These are phyloP conservation scores for Drosophila setifemur DNA, from an alignment of 1,140 invertebrate species.

Conservation along the genomic window DNA sequence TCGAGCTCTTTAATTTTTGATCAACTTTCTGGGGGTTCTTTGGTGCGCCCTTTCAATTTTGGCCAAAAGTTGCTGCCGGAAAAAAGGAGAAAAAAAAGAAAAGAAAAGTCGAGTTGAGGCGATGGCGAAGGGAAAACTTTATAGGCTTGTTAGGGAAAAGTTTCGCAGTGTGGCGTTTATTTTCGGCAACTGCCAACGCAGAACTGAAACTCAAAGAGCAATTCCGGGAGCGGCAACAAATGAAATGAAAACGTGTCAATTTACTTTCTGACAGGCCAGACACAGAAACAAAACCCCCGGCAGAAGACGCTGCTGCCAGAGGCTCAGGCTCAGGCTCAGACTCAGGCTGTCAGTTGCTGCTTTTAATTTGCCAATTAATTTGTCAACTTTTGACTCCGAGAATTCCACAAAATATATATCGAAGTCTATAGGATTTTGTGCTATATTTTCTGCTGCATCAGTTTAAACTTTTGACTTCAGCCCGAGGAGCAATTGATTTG, in stretches of 20 bases:
- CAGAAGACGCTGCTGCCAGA: not conserved
- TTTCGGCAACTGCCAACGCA: slow-evolving; percentile 20
- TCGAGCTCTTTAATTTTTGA: slow-evolving; percentile 55
- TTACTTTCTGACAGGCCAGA: slow-evolving; percentile 49
- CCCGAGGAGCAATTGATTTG: slow-evolving; percentile 15
- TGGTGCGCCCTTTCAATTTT: slow-evolving; percentile 10
- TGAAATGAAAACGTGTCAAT: slow-evolving; percentile 67
- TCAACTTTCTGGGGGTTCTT: slow-evolving; percentile 14
- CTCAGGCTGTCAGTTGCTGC: slow-evolving; percentile 3
- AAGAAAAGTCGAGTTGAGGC: slow-evolving; percentile 1
- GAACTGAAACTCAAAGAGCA: slow-evolving; percentile 6
- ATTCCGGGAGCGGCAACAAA: slow-evolving; percentile 27
- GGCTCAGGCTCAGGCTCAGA: not conserved
- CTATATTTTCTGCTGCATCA: not conserved
- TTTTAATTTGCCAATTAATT: slow-evolving; percentile 49
- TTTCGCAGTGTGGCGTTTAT: slow-evolving; percentile 31
- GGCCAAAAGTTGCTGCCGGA: slow-evolving; percentile 30
- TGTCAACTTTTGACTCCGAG: slow-evolving; percentile 9
- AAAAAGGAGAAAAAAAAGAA: no score
- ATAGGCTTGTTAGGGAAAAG: slow-evolving; percentile 55
- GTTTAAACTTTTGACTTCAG: not conserved
- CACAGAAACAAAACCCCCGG: slow-evolving; percentile 6
- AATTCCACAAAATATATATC: not conserved
- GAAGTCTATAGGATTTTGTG: no score
- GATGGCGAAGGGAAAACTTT: slow-evolving; percentile 38